Conservation (phyloP, 2,113 vertebrate genomes). For the Collichthys lucidus region DNA sequence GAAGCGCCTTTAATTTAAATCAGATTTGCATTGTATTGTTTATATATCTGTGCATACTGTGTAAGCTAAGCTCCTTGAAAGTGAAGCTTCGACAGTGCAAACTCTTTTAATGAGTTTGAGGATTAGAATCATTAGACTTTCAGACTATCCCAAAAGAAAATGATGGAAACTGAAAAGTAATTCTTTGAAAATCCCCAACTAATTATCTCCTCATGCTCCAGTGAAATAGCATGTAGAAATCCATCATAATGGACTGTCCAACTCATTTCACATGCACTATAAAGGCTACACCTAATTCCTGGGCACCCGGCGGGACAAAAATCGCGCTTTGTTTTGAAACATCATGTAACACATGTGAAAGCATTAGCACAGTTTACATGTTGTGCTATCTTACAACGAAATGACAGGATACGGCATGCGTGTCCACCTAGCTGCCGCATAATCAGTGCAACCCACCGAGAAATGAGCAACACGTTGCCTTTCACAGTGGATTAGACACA, state of each 20-base stretch:
- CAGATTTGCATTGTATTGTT: slow-evolving; percentile 28
- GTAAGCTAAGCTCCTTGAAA: slow-evolving; percentile 61
- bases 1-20: slow-evolving; percentile 30
- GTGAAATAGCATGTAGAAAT: slow-evolving; percentile 24
- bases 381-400: not conserved
- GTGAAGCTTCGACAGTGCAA: slow-evolving; percentile 55
- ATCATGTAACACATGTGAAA: not conserved
- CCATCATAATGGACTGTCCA: slow-evolving; percentile 29
- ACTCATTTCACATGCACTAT: slow-evolving; percentile 23
- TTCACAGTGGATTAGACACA: slow-evolving; percentile 70
- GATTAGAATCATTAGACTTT: slow-evolving; percentile 71
- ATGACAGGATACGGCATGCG: slow-evolving; percentile 13
- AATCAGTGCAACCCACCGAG: slow-evolving; percentile 58
- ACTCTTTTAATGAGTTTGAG: slow-evolving; percentile 73
- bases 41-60: slow-evolving; percentile 19
- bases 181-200: slow-evolving; percentile 60
- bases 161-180: slow-evolving; percentile 62
- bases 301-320: not conserved
- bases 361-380: slow-evolving; percentile 15
- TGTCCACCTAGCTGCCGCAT: slow-evolving; percentile 43
- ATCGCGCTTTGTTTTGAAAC: slow-evolving; percentile 16
- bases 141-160: slow-evolving; percentile 57
- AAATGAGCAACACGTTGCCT: slow-evolving; percentile 68
- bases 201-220: slow-evolving; percentile 52
- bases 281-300: slow-evolving; percentile 10